Evolutionary conservation across 2,888 invertebrate genomes (phyloP).

Genomic region (Cataglyphis cursor): DNA sequence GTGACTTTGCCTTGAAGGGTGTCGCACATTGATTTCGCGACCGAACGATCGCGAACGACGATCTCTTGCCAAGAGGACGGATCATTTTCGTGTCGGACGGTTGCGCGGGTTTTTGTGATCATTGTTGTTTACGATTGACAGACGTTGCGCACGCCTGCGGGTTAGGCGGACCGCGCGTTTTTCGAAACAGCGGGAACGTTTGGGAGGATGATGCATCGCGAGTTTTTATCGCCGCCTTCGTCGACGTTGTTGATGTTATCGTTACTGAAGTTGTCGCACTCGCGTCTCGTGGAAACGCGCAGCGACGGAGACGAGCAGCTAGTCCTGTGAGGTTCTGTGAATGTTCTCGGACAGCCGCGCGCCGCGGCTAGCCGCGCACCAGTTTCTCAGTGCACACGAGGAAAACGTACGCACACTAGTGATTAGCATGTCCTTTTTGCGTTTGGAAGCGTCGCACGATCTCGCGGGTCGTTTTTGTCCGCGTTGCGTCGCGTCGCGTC

Average conservation of each 20-base stretch:
- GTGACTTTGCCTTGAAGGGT: neutral
- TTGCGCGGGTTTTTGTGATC: conserved; percentile 14
- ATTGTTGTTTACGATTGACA: conserved; percentile 11
- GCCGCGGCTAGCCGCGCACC: conserved; percentile 72
- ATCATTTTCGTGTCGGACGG: neutral
- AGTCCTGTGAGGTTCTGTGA: conserved; percentile 67
- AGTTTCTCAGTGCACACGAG: conserved; percentile 73
- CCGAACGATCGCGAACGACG: conserved; percentile 11
- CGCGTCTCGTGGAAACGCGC: conserved; percentile 64
- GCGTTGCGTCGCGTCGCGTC: neutral
- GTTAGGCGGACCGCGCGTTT: conserved; percentile 66
- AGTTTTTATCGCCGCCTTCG: conserved; percentile 16
- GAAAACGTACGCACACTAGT: conserved; percentile 74
- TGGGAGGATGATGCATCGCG: conserved; percentile 45
- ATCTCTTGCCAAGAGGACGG: neutral
- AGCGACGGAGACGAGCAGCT: conserved; percentile 72
- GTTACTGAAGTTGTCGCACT: conserved; percentile 47
- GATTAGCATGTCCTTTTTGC: conserved; percentile 60
- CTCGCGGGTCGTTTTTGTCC: neutral
- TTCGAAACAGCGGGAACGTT: conserved; percentile 56
- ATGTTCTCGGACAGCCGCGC: conserved; percentile 76
- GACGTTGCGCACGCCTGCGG: conserved; percentile 43
- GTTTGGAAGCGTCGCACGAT: neutral
- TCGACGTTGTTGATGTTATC: conserved; percentile 13
- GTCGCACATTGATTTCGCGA: conserved; percentile 4